Evolutionary conservation across 2,888 invertebrate genomes (phyloP).

Genomic region (Spodoptera picta): DNA sequence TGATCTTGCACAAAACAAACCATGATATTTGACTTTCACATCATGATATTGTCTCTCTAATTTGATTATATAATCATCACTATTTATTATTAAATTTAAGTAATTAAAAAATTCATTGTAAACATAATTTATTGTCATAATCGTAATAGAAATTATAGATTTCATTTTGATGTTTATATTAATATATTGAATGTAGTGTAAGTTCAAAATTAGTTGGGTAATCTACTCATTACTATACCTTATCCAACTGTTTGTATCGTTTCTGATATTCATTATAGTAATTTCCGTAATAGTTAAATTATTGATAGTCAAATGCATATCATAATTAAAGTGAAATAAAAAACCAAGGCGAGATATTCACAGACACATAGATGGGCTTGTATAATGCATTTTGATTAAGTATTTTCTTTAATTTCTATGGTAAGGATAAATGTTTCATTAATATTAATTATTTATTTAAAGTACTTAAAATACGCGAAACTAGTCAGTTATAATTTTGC

Average conservation of each 20-base stretch:
- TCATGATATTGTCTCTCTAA: conserved; percentile 86
- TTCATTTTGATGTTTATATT: conserved; percentile 86
- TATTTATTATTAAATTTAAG: conserved; percentile 88
- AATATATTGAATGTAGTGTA: conserved; percentile 85
- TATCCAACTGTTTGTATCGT: conserved; percentile 80
- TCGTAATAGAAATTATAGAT: conserved; percentile 85
- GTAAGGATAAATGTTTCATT: conserved; percentile 87
- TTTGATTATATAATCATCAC: conserved; percentile 84
- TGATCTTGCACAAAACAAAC: conserved; percentile 63
- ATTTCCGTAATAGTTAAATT: conserved; percentile 83
- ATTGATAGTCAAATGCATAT: conserved; percentile 86
- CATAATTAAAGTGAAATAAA: conserved; percentile 75
- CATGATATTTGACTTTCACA: conserved; percentile 75
- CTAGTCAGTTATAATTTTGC: conserved; percentile 89
- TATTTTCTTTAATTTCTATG: conserved; percentile 75
- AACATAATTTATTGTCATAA: conserved; percentile 87
- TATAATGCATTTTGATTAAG: conserved; percentile 83
- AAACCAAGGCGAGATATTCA: conserved; percentile 69
- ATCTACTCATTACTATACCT: conserved; percentile 75
- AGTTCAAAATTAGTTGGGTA: conserved; percentile 83
- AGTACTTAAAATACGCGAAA: conserved; percentile 88
- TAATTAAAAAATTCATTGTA: conserved; percentile 84
- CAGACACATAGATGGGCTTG: conserved; percentile 74
- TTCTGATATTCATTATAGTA: conserved; percentile 78
- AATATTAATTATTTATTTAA: conserved; percentile 87